Conservation (phyloP, 2,888 invertebrate genomes). For the Tenthredo distinguenda region DNA sequence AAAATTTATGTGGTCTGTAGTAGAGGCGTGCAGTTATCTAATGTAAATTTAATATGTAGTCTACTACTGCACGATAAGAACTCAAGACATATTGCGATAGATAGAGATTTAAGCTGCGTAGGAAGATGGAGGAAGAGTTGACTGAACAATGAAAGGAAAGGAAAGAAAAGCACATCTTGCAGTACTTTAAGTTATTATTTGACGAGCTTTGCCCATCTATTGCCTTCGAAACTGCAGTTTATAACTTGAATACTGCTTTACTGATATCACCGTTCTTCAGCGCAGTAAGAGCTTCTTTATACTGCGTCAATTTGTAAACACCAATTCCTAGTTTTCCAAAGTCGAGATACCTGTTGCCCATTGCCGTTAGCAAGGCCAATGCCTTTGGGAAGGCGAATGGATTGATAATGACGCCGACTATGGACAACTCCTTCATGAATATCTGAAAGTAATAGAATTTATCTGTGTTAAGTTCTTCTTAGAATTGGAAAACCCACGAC, state of each 20-base stretch:
- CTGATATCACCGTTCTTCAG: conserved; percentile 81
- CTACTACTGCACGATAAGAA: neutral
- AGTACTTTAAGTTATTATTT: neutral
- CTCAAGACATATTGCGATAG: neutral
- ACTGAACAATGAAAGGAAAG: neutral
- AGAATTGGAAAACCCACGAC: neutral
- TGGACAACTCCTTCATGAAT: conserved; percentile 83
- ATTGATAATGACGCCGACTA: conserved; percentile 85
- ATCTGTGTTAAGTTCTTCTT: neutral
- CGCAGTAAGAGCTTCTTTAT: conserved; percentile 79
- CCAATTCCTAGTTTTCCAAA: conserved; percentile 83
- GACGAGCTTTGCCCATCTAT: neutral
- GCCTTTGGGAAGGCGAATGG: conserved; percentile 85
- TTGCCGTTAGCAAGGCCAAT: conserved; percentile 82
- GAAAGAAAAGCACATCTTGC: neutral
- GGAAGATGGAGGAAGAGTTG: neutral
- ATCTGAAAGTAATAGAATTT: conserved; percentile 78
- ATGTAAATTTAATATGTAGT: neutral
- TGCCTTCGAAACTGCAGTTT: conserved; percentile 47
- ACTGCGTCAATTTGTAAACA: conserved; percentile 80
- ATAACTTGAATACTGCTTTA: conserved; percentile 82
- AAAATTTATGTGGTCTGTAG: neutral
- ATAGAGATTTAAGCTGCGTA: too few species aligned
- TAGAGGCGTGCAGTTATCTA: conserved; percentile 2
- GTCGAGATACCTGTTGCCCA: conserved; percentile 83